Conservation (phyloP, 2,113 vertebrate species). For the Daboia siamensis region DNA sequence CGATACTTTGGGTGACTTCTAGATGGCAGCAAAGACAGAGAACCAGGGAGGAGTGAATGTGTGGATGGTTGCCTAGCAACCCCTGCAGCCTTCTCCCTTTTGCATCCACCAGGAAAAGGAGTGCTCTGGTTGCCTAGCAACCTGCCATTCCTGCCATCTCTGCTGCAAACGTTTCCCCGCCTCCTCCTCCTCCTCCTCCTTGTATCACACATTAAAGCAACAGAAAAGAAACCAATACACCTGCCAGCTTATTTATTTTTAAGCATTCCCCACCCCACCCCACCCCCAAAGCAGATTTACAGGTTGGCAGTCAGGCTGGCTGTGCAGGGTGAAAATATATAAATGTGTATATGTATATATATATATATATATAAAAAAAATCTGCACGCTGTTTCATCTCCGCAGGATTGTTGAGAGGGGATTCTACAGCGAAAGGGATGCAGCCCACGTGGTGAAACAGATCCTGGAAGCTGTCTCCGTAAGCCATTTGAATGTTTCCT, state of each 20-base stretch:
- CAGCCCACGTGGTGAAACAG: constrained; percentile 85
- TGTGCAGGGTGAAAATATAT: too few species aligned
- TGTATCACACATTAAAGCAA: neutral
- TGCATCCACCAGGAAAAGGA: neutral
- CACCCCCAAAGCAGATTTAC: neutral
- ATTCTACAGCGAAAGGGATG: constrained; percentile 86
- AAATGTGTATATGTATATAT: too few species aligned
- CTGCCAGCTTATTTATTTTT: neutral
- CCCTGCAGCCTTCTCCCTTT: neutral
- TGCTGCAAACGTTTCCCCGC: neutral
- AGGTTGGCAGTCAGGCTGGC: neutral
- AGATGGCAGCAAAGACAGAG: neutral
- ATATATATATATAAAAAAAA: neutral
- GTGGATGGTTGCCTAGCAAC: neutral
- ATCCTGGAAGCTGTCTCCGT: constrained; percentile 86
- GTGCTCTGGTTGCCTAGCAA: neutral
- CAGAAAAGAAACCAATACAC: neutral
- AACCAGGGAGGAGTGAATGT: neutral
- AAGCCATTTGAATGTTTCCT: constrained; percentile 24
- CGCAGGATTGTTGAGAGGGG: constrained; percentile 85
- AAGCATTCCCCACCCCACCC: neutral
- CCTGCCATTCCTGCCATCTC: neutral
- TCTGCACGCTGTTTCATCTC: neutral
- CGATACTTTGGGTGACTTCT: too few species aligned
- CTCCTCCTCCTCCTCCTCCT: neutral